Percentiles rank a stretch among this genome's conserved stretches.
Conservation (phyloP, 2,113 vertebrate species). For the Leiothrix lutea region DNA sequence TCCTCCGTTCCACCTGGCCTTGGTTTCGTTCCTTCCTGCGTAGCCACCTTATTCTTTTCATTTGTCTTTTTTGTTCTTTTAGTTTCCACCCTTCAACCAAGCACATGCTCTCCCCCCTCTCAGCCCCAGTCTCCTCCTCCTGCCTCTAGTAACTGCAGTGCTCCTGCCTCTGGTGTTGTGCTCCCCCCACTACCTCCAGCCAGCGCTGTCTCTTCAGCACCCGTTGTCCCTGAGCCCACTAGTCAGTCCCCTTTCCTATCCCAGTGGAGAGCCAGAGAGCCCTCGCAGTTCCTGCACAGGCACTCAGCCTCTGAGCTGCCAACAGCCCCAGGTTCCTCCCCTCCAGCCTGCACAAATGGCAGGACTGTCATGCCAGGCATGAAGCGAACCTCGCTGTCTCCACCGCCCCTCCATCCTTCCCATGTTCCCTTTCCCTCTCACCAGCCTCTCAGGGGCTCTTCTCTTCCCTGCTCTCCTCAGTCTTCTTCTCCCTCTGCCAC, state of each 20-base stretch:
- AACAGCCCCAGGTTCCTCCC: slow-evolving; percentile 75
- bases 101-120: slow-evolving; percentile 76
- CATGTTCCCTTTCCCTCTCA: slow-evolving; percentile 55
- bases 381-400: slow-evolving; percentile 82
- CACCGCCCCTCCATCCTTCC: slow-evolving; percentile 73
- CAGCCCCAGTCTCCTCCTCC: slow-evolving; percentile 79
- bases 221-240: background rate
- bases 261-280: slow-evolving; percentile 1
- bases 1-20: background rate
- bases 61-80: slow-evolving; percentile 63
- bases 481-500: slow-evolving; percentile 69
- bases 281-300: slow-evolving; percentile 69
- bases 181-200: slow-evolving; percentile 71
- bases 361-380: slow-evolving; percentile 70
- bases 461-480: slow-evolving; percentile 73
- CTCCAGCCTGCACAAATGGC: slow-evolving; percentile 76
- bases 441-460: slow-evolving; percentile 65
- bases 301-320: slow-evolving; percentile 83
- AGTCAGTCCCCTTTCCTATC: background rate
- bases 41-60: slow-evolving; percentile 39
- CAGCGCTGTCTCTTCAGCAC: slow-evolving; percentile 73
- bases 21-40: slow-evolving; percentile 1
- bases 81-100: slow-evolving; percentile 77
- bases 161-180: slow-evolving; percentile 68
- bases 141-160: slow-evolving; percentile 75